Conservation (phyloP, 2,797 vertebrate species). For the Danio choprae region DNA sequence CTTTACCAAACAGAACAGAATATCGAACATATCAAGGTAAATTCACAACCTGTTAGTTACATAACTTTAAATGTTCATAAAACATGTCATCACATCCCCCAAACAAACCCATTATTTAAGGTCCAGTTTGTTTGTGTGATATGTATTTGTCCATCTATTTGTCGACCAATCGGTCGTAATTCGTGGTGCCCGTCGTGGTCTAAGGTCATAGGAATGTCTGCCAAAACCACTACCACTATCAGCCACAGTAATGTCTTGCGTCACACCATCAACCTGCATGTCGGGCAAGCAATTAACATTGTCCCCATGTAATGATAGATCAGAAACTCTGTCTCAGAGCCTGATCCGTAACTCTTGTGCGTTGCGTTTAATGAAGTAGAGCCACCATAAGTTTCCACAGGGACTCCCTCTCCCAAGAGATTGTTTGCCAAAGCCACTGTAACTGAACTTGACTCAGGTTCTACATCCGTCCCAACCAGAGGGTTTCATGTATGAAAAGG, state of each 20-base stretch:
- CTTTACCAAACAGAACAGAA: too few species aligned
- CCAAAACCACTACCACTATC: too few species aligned
- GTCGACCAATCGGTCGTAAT: not conserved
- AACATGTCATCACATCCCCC: too few species aligned
- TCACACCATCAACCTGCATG: too few species aligned
- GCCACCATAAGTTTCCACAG: not conserved
- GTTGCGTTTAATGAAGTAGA: too few species aligned
- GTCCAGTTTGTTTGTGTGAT: not conserved
- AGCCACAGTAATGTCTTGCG: not conserved
- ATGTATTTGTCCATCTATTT: not conserved
- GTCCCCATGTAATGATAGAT: not conserved
- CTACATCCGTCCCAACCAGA: not conserved
- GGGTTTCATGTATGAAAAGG: constrained; percentile 17
- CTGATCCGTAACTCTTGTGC: too few species aligned
- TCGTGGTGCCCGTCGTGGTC: not conserved
- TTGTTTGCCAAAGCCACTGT: not conserved
- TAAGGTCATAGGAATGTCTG: not conserved
- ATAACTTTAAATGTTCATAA: too few species aligned
- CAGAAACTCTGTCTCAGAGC: too few species aligned
- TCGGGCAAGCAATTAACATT: not conserved
- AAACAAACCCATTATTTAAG: not conserved
- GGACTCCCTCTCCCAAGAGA: not conserved
- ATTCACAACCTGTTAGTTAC: too few species aligned
- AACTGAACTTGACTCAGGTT: not conserved
- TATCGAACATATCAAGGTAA: too few species aligned